A percentile compares a stretch with the other conserved stretches of the same genome.
These are phyloP conservation scores for Pyrrhosoma nymphula DNA, from an alignment of 2,888 invertebrate species.

Conservation along the genomic window DNA sequence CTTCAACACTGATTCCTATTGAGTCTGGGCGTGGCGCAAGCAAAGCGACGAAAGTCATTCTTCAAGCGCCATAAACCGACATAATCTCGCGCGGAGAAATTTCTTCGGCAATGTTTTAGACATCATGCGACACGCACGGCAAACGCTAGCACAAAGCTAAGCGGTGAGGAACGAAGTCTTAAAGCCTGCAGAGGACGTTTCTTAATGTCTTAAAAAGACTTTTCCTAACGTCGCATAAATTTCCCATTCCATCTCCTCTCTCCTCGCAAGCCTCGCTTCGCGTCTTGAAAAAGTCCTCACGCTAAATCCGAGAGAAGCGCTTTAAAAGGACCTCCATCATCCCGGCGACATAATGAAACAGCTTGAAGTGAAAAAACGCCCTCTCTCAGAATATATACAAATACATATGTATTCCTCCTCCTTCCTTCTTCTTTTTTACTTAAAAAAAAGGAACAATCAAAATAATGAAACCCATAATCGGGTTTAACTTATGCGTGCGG, in stretches of 20 bases:
- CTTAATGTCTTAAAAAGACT: slow-evolving; percentile 52
- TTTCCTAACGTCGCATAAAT: slow-evolving; percentile 40
- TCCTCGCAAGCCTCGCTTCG: not conserved
- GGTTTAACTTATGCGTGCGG: slow-evolving; percentile 38
- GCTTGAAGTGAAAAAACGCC: not conserved
- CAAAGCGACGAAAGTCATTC: not conserved
- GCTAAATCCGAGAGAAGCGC: slow-evolving; percentile 29
- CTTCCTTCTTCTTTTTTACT: not conserved
- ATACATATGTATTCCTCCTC: not conserved
- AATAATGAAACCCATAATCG: slow-evolving; percentile 66
- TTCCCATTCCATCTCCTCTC: not conserved
- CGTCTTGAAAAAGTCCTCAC: not conserved
- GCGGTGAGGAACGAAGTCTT: not conserved
- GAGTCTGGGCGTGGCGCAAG: not conserved
- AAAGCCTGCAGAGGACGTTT: slow-evolving; percentile 12
- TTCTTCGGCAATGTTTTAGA: not conserved
- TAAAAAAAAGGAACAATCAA: not conserved
- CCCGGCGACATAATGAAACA: slow-evolving; percentile 50
- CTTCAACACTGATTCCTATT: not conserved
- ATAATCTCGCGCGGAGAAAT: not conserved
- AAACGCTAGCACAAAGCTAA: not conserved
- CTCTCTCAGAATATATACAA: not conserved
- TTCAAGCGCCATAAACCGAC: not conserved
- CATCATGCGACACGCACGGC: not conserved
- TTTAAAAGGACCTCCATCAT: slow-evolving; percentile 62